These are phyloP conservation scores for Brachyalestes nurse DNA, from an alignment of 2,797 vertebrate genomes.

Conservation along the genomic window DNA sequence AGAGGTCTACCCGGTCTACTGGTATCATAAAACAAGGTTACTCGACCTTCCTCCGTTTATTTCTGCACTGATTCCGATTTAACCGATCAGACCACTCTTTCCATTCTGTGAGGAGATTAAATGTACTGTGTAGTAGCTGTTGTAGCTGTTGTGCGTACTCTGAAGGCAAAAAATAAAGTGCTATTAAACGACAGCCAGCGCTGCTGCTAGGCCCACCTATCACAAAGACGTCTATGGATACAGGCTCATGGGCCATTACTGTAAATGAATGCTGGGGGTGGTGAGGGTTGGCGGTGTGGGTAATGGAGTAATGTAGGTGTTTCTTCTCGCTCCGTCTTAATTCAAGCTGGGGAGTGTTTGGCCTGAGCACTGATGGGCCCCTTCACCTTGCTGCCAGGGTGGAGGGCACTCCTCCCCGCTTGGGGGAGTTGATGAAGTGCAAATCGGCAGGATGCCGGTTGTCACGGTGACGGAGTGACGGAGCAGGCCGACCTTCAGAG, in stretches of 20 bases:
- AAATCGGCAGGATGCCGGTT: slow-evolving; percentile 72
- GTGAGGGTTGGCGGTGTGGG: background rate
- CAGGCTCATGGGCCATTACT: slow-evolving; percentile 62
- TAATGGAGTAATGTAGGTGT: slow-evolving; percentile 49
- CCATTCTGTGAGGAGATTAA: background rate
- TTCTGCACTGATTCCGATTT: background rate
- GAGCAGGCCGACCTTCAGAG: slow-evolving; percentile 51
- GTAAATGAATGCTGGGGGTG: slow-evolving; percentile 59
- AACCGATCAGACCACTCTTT: background rate
- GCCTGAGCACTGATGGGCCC: slow-evolving; percentile 70
- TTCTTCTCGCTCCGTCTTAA: slow-evolving; percentile 65
- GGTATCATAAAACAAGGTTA: no score
- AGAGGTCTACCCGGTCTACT: background rate
- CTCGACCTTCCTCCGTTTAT: background rate
- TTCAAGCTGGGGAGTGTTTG: slow-evolving; percentile 69
- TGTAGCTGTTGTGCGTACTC: no score
- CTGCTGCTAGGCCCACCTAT: background rate
- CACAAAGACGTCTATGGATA: slow-evolving; percentile 63
- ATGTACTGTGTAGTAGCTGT: background rate
- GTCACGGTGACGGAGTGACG: slow-evolving; percentile 76
- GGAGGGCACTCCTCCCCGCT: slow-evolving; percentile 71
- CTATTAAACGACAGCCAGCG: background rate
- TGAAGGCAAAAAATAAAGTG: background rate
- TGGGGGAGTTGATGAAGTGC: slow-evolving; percentile 70
- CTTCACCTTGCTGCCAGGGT: slow-evolving; percentile 76